These are phyloP conservation scores for Dendrolimus houi DNA, from an alignment of 2,888 invertebrate species.

Conservation along the genomic window DNA sequence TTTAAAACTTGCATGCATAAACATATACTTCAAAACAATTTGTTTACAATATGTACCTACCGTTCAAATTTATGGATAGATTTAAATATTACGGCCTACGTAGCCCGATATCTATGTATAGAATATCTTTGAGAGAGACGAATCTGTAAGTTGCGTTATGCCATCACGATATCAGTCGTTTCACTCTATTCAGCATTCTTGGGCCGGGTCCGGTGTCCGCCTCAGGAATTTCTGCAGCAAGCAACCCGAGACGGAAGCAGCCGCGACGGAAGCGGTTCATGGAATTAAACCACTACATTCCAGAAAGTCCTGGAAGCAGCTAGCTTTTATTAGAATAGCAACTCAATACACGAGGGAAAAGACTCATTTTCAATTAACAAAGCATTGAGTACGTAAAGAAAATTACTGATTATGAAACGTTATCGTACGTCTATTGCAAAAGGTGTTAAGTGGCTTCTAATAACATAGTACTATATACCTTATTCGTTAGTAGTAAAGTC, in stretches of 20 bases:
- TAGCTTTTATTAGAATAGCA: constrained; percentile 10
- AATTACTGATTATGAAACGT: constrained; percentile 28
- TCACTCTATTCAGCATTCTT: constrained; percentile 64
- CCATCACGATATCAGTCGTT: constrained; percentile 55
- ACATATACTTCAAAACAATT: too few species aligned
- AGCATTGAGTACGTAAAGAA: constrained; percentile 17
- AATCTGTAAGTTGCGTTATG: constrained; percentile 45
- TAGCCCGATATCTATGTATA: too few species aligned
- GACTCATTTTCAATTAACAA: neutral
- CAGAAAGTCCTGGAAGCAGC: constrained; percentile 26
- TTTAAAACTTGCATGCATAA: too few species aligned
- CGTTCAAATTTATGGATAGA: too few species aligned
- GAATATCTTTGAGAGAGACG: too few species aligned
- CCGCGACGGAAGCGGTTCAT: constrained; percentile 72
- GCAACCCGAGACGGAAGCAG: constrained; percentile 75
- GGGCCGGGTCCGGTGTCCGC: constrained; percentile 54
- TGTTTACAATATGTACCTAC: too few species aligned
- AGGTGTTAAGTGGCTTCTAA: constrained; percentile 16
- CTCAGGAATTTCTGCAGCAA: constrained; percentile 62
- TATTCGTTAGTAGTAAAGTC: constrained; percentile 10
- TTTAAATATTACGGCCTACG: too few species aligned
- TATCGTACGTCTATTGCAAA: constrained; percentile 18
- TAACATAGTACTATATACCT: constrained; percentile 12
- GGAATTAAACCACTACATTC: constrained; percentile 31
- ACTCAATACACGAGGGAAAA: constrained; percentile 13